Evolutionary conservation across 2,797 vertebrate species (phyloP), one percentile per base, ranked within the genome.

Genomic region (Anolis apletophallus): DNA sequence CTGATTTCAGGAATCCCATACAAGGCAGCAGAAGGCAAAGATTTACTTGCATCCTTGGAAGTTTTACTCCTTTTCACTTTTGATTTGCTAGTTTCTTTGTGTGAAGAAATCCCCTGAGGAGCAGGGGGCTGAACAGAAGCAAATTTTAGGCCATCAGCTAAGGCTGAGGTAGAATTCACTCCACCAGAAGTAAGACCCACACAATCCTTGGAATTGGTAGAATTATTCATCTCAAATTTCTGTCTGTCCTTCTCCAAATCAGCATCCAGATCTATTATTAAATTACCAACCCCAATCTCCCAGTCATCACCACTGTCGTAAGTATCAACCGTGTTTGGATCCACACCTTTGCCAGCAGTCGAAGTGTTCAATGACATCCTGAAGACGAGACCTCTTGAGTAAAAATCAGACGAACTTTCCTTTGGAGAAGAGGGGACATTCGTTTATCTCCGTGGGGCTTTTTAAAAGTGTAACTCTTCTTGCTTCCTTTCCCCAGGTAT

Each of bases 181-280:
- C 97, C 97, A 96, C 95, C 95, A 93, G 97, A 97, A 92, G 95
- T 94, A 96, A 97, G 96, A 94, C 97, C 97, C 96, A 97, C 97
- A 73, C 98, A 97, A 96, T 97, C 98, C 96, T 97, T 97, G 92
- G 97, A 96, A 94, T 94, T 95, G 92, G 93, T 93, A 95, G 98
- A 97, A 94, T 98, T 98, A 97, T 97, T 98, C 98, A 98, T 99
- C 96, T 98, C 97, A 95, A 97, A 96, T 97, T 98, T 97, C 95
- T 97, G 98, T 97, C 97, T 98, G 96, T 98, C 98, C 93, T 97
- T 98, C 91, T 98, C 97, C 97, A 98, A 96, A 97, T 99, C 98
- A 85, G 98, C 98, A 92, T 98, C 98, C 97, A 98, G 95, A 97
- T 99, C 98, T 1, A 98, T 98, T 93, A 97, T 98, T 97, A 98